Conservation (phyloP, 2,888 invertebrate genomes). For the Pristionchus japonicus region DNA sequence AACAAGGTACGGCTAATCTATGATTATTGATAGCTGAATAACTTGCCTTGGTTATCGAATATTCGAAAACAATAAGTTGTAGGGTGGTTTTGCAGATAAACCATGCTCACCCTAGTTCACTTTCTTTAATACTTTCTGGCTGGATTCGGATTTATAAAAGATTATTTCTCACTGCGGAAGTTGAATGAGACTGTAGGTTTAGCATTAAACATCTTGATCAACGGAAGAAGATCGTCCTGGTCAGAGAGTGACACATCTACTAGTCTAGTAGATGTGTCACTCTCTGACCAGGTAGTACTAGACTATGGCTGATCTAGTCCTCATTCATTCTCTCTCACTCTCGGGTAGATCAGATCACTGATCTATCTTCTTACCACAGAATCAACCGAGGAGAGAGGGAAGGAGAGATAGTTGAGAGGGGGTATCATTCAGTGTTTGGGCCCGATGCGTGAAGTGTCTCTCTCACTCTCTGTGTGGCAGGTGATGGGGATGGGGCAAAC, state of each 20-base stretch:
- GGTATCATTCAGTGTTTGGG: slow-evolving; percentile 10
- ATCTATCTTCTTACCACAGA: neutral
- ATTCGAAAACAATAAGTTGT: too few relatives aligned
- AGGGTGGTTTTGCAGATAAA: too few relatives aligned
- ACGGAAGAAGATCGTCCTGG: neutral
- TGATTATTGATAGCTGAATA: neutral
- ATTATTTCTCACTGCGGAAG: too few relatives aligned
- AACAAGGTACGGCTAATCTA: slow-evolving; percentile 49
- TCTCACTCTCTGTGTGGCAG: neutral
- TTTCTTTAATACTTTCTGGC: too few relatives aligned
- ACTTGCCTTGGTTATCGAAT: too few relatives aligned
- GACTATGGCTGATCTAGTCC: neutral
- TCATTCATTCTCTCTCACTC: neutral
- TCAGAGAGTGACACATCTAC: neutral
- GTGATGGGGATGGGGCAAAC: neutral
- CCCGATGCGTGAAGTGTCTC: neutral
- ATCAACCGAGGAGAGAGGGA: neutral
- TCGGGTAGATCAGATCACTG: neutral
- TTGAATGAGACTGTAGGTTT: too few relatives aligned
- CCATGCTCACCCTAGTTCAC: too few relatives aligned
- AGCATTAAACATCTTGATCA: neutral
- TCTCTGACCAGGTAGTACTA: too few relatives aligned
- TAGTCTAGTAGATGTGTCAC: too few relatives aligned
- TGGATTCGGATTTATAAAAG: too few relatives aligned
- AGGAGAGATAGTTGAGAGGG: too few relatives aligned